phyloP scores from a whole-genome alignment of 2,888 invertebrate genomes.

The Cosmorhoe ocellata region DNA sequence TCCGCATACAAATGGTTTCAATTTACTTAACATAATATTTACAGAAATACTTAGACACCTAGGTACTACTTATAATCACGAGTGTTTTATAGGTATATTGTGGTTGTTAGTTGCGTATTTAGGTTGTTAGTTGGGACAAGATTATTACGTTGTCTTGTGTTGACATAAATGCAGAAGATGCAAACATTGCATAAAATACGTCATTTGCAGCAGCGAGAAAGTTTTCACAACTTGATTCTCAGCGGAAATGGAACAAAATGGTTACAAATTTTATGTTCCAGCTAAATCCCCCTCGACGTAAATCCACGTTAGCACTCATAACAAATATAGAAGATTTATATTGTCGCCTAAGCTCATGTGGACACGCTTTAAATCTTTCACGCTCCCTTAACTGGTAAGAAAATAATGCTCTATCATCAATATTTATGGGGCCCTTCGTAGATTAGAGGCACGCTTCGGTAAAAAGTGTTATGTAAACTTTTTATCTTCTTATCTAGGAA shows the following conservation, averaged over 20 bases:
- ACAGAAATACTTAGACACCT: too few relatives aligned
- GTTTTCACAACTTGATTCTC: conserved; percentile 27
- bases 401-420: conserved; percentile 27
- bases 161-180: neutral
- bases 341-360: conserved; percentile 27
- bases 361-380: conserved; percentile 33
- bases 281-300: conserved; percentile 29
- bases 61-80: too few relatives aligned
- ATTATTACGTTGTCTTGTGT: too few relatives aligned
- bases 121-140: too few relatives aligned
- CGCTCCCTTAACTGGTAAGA: conserved; percentile 25
- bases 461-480: conserved; percentile 1
- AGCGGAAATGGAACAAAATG: conserved; percentile 29
- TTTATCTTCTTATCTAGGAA: neutral
- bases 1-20: conserved; percentile 17
- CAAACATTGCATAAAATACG: neutral
- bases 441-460: conserved; percentile 11
- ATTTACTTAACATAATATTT: conserved; percentile 2
- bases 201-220: conserved; percentile 18
- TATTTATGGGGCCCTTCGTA: conserved; percentile 21
- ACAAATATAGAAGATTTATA: conserved; percentile 35
- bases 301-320: conserved; percentile 32
- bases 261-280: conserved; percentile 35
- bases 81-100: too few relatives aligned
- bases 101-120: too few relatives aligned